Percentiles rank a stretch among this genome's conserved stretches.
Evolutionary conservation across 2,797 vertebrate species (phyloP).

Genomic region (Chaenodraco wilsoni): DNA sequence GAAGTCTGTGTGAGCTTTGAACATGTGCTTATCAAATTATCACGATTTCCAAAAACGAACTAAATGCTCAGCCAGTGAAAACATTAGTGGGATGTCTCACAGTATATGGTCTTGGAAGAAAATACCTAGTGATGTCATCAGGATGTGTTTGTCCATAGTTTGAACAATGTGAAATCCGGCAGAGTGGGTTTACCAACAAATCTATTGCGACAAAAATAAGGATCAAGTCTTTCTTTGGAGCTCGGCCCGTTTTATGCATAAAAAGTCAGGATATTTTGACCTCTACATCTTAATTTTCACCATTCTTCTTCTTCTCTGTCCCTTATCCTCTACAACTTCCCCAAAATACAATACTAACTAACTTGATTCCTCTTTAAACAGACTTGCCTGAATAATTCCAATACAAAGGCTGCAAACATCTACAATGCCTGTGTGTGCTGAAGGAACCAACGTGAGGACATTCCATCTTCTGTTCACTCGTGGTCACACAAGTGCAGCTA

Average conservation of each 20-base stretch:
- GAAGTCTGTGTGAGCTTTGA: no score
- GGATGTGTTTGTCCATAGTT: not conserved
- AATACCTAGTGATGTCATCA: conserved; percentile 8
- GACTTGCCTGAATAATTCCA: not conserved
- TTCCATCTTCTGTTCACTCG: conserved; percentile 28
- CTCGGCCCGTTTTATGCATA: not conserved
- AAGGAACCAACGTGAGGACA: not conserved
- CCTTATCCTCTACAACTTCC: not conserved
- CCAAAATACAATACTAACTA: conserved; percentile 6
- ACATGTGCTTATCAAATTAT: not conserved
- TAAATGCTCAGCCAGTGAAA: not conserved
- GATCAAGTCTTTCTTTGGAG: not conserved
- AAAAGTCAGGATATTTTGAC: not conserved
- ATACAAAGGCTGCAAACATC: conserved; percentile 17
- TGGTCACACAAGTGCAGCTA: conserved; percentile 11
- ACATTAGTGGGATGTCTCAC: not conserved
- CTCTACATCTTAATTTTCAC: not conserved
- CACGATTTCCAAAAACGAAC: not conserved
- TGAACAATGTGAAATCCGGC: not conserved
- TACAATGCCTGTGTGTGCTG: not conserved
- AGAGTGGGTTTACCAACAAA: not conserved
- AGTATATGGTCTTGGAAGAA: not conserved
- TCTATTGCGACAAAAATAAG: not conserved
- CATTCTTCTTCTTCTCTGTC: not conserved
- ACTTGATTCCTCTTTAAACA: conserved; percentile 16